phyloP scores from a whole-genome alignment of 92 coral and sea anemone genomes.

The Chrysogorgia sp. region DNA sequence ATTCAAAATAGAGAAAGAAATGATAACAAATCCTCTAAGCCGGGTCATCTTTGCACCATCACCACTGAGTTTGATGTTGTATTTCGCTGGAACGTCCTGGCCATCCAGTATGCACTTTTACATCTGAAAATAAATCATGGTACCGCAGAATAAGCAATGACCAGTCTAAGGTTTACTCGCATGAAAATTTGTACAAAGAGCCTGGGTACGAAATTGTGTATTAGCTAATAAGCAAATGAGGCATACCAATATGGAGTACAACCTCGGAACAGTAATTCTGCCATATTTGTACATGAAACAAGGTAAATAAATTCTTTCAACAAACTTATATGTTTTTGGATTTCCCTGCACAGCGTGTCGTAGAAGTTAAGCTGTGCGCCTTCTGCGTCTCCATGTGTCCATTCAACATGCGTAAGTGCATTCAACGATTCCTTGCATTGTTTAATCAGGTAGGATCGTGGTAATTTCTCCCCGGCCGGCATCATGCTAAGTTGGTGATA shows the following conservation, averaged over 20 bases:
- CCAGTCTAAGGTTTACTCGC: conserved; percentile 30
- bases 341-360: conserved; percentile 27
- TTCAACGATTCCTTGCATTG: conserved; percentile 25
- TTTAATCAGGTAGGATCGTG: conserved; percentile 23
- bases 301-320: conserved; percentile 21
- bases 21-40: conserved; percentile 12
- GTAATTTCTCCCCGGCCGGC: conserved; percentile 37
- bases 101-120: conserved; percentile 32
- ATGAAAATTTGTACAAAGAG: conserved; percentile 27
- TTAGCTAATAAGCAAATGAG: conserved; percentile 16
- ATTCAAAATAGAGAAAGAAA: conserved; percentile 17
- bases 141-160: conserved; percentile 15
- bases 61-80: conserved; percentile 18
- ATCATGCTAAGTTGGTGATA: no score
- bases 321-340: conserved; percentile 37
- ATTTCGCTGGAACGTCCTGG: conserved; percentile 18
- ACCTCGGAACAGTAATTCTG: conserved; percentile 17
- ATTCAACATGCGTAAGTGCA: conserved; percentile 21
- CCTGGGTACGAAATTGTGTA: conserved; percentile 18
- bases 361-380: conserved; percentile 25
- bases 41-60: conserved; percentile 4
- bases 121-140: conserved; percentile 17
- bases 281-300: conserved; percentile 12
- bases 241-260: conserved; percentile 24
- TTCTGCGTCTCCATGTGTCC: conserved; percentile 28